A percentile compares a stretch with the other conserved stretches of the same genome.
Evolutionary conservation across 2,888 invertebrate species (phyloP).

Genomic region (Zeuzera pyrina): DNA sequence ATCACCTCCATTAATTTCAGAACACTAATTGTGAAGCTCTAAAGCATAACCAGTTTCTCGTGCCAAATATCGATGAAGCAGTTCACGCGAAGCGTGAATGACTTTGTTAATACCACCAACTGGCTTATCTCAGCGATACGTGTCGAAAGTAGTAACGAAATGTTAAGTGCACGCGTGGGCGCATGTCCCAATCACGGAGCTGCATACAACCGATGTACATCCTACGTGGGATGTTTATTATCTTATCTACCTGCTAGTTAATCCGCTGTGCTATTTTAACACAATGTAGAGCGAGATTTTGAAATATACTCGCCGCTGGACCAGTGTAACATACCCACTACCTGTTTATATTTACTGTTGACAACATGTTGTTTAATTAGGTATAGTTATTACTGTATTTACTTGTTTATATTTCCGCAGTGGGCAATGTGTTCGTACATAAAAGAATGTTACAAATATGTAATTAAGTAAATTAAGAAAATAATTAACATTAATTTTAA

Average conservation of each 20-base stretch:
- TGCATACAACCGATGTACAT: constrained; percentile 6
- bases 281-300: constrained; percentile 40
- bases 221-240: constrained; percentile 55
- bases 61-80: constrained; percentile 11
- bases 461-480: too few species aligned
- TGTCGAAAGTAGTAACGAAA: constrained; percentile 54
- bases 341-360: too few species aligned
- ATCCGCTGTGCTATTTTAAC: constrained; percentile 51
- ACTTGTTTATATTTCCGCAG: too few species aligned
- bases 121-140: constrained; percentile 37
- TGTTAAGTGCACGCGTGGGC: constrained; percentile 42
- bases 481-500: too few species aligned
- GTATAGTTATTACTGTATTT: too few species aligned
- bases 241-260: constrained; percentile 53
- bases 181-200: constrained; percentile 27
- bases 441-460: too few species aligned
- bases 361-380: too few species aligned
- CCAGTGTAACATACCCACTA: neutral
- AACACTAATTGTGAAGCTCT: neutral
- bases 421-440: too few species aligned
- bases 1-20: neutral
- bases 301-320: constrained; percentile 16
- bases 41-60: too few species aligned
- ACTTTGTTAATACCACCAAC: constrained; percentile 41
- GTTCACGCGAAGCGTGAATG: constrained; percentile 32